Evolutionary conservation across 2,888 invertebrate genomes (phyloP), one percentile per base, ranked within the genome.

Genomic region (Watsonalla cultraria): DNA sequence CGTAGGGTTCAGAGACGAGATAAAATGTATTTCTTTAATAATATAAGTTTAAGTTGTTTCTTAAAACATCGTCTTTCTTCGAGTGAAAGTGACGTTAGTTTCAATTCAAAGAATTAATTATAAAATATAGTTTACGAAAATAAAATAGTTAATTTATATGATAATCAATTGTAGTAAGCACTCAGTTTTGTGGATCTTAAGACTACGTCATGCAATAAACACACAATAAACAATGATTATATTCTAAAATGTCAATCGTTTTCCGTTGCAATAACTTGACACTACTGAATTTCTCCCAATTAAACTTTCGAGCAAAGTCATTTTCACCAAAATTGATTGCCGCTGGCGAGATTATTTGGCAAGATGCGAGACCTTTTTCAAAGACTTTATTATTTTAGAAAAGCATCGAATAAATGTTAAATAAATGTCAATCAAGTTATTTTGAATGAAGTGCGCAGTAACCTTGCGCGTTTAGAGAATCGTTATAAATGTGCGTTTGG

Each of bases 401-500:
- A 11, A 42, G 11, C 11, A 42, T 11, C 42, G 11, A 8, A 42
- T 42, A 42, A 42, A 42, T 11, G 37, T 42, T 42, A 11, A 11
- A 42, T 42, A 42, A 42, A 42, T 11, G 42, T 42, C 42, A 42
- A 42, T 42, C 42, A 42, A 37, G 37, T 39, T 49, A 49, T 49
- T 37, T 48, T 49, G 0, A 49, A 37, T 37, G 11, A 37, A 49
- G 11, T 7, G 15, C 46, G 5, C 24, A 47, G 46, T 47, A 24
- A 39, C 49, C 49, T 39, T 49, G 47, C 34, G 37, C 15, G 15
- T 9, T 14, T 37, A 48, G 34, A 34, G 15, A 47, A 47, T 39
- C 49, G 6, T 14, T 15, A 37, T 49, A 39, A 15, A 39, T 49
- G 46, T 51, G 46, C 49, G 56, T 49, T 47, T 53, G 54, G 48